phyloP scores from a whole-genome alignment of 2,888 invertebrate genomes.

The Rhamphomyia laevipes region DNA sequence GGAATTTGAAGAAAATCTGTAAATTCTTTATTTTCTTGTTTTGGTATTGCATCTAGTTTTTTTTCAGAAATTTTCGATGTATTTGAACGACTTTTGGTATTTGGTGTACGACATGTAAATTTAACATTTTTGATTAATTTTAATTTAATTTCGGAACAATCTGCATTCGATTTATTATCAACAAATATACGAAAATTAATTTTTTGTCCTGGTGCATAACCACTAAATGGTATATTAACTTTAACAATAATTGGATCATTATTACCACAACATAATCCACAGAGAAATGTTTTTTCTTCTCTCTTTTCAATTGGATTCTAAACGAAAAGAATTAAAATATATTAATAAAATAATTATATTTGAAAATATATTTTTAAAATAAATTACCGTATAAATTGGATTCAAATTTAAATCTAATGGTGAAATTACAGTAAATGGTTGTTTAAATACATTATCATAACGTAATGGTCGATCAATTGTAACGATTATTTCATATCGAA shows the following conservation, averaged over 20 bases:
- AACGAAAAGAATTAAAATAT: constrained; percentile 1
- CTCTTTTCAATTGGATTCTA: constrained; percentile 55
- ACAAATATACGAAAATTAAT: constrained; percentile 55
- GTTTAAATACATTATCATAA: constrained; percentile 70
- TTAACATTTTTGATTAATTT: constrained; percentile 48
- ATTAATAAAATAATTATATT: background rate
- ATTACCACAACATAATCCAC: constrained; percentile 52
- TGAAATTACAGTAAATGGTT: constrained; percentile 65
- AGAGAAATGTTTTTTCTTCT: constrained; percentile 62
- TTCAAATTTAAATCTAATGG: constrained; percentile 67
- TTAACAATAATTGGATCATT: constrained; percentile 57
- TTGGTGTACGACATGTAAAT: constrained; percentile 26
- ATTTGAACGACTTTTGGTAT: constrained; percentile 24
- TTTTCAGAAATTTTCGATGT: constrained; percentile 30
- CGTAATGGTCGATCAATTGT: constrained; percentile 75
- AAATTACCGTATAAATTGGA: constrained; percentile 47
- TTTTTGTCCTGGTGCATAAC: constrained; percentile 63
- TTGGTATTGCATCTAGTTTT: constrained; percentile 41
- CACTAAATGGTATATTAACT: constrained; percentile 51
- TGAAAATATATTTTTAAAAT: background rate
- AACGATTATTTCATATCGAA: constrained; percentile 66
- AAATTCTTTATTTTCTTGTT: constrained; percentile 49
- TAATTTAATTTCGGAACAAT: constrained; percentile 49
- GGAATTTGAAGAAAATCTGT: constrained; percentile 53
- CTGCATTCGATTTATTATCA: constrained; percentile 61